A percentile compares a stretch with the other conserved stretches of the same genome.
Evolutionary conservation across 1,140 invertebrate species (phyloP).

Genomic region (Panagrolaimus sp.): DNA sequence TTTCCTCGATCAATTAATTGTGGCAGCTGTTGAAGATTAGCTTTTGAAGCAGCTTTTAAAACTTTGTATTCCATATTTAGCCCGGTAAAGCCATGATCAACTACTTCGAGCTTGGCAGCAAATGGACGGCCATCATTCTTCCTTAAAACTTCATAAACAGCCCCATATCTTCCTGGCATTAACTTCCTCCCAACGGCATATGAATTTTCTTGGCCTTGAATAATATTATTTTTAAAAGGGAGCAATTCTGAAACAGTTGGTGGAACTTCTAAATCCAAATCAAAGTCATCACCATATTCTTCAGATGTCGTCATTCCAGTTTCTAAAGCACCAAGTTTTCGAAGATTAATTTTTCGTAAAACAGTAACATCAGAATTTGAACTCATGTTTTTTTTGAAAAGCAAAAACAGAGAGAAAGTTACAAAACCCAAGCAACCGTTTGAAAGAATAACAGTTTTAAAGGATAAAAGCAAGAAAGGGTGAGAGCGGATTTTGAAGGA

Average conservation of each 20-base stretch:
- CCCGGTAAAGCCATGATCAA: conserved; percentile 43
- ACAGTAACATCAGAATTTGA: too few relatives aligned
- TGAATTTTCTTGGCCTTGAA: conserved; percentile 40
- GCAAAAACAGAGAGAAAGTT: too few relatives aligned
- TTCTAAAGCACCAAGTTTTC: too few relatives aligned
- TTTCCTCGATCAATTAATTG: conserved; percentile 52
- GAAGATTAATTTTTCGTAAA: too few relatives aligned
- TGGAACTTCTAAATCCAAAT: neutral
- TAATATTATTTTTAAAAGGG: conserved; percentile 46
- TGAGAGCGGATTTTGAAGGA: too few relatives aligned
- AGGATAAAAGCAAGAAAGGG: too few relatives aligned
- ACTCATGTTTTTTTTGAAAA: too few relatives aligned
- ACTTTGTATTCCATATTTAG: conserved; percentile 54
- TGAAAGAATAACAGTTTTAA: too few relatives aligned
- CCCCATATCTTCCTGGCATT: conserved; percentile 46
- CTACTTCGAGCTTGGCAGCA: conserved; percentile 54
- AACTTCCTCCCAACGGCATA: conserved; percentile 52
- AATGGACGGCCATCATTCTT: conserved; percentile 45
- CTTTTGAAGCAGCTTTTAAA: conserved; percentile 41
- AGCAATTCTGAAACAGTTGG: conserved; percentile 26
- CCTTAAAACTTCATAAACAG: conserved; percentile 53
- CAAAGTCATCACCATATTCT: neutral
- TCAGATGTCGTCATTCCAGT: too few relatives aligned
- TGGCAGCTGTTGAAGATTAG: conserved; percentile 31
- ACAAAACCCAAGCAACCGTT: too few relatives aligned